Evolutionary conservation across 1,140 invertebrate species (phyloP), one percentile per base, ranked within the genome.

Genomic region (Papilio polyxenes): DNA sequence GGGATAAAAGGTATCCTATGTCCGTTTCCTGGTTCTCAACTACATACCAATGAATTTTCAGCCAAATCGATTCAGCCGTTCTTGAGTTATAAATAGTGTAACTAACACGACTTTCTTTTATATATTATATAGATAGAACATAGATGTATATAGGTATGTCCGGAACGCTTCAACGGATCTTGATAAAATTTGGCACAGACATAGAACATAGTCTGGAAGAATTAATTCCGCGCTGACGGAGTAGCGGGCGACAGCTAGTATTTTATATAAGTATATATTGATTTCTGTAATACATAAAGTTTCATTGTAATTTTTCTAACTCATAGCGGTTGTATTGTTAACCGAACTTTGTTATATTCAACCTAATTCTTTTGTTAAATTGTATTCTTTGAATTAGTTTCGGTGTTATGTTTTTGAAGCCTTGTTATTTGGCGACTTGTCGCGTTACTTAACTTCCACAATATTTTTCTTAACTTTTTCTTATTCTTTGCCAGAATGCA

Each of bases 371-470:
- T 13, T 69, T 69, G 62, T 69, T 23, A 31, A 69, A 11, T 69
- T 69, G 23, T 23, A 65, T 65, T 23, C 59, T 69, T 69, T 69
- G 62, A 69, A 69, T 69, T 69, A 69, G 62, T 69, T 13, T 13
- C 62, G 62, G 23, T 13, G 62, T 37, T 69, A 69, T 69, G 17
- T 59, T 59, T 56, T 59, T 59, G 31, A 69, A 69, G 62, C 62
- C 62, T 37, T 23, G 31, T 69, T 69, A 69, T 23, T 69, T 69
- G 37, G 37, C 11, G n/a, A 69, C 23, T 69, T 31, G 9, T 6
- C 62, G 23, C 8, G 11, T 69, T 31, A 69, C 62, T 13, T 13
- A 9, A 69, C 62, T 69, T 3, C 10, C 31, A 69, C 23, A 65
- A 8, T 11, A 31, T 23, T 65, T 11, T 65, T 20, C 10, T 65